Percentiles rank a stretch among this genome's conserved stretches.
phyloP scores from a whole-genome alignment of 1,140 invertebrate species.

The Geopemphigus sp. region DNA sequence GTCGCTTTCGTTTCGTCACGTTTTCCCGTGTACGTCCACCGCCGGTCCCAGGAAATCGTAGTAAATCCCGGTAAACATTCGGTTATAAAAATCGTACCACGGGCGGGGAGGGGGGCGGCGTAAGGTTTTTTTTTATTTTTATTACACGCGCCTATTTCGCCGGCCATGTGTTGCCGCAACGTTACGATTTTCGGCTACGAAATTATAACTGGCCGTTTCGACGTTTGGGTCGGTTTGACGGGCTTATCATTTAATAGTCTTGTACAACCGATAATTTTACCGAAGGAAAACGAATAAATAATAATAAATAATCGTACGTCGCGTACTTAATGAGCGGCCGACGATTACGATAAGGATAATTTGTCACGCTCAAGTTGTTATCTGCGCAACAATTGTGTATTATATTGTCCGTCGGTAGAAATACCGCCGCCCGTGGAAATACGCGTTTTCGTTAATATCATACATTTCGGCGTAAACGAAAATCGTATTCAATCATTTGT shows the following conservation, averaged over 20 bases:
- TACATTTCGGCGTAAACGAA: too few species aligned
- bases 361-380: not conserved
- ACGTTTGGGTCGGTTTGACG: not conserved
- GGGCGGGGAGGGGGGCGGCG: too few species aligned
- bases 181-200: not conserved
- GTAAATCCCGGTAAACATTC: not conserved
- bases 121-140: not conserved
- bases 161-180: not conserved
- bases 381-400: not conserved
- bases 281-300: not conserved
- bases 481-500: too few species aligned
- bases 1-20: too few species aligned
- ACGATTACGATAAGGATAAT: conserved; percentile 32
- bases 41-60: too few species aligned
- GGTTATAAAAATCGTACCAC: not conserved
- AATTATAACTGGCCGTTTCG: not conserved
- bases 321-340: not conserved
- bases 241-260: not conserved
- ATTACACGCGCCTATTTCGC: too few species aligned
- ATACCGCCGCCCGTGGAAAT: not conserved
- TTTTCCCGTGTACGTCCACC: too few species aligned
- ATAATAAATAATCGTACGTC: not conserved
- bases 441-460: too few species aligned
- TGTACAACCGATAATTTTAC: not conserved
- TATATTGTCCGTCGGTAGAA: not conserved